Percentiles rank a stretch among this genome's conserved stretches.
These are phyloP conservation scores for Piezodorus guildinii DNA, from an alignment of 1,140 invertebrate species.

Conservation along the genomic window DNA sequence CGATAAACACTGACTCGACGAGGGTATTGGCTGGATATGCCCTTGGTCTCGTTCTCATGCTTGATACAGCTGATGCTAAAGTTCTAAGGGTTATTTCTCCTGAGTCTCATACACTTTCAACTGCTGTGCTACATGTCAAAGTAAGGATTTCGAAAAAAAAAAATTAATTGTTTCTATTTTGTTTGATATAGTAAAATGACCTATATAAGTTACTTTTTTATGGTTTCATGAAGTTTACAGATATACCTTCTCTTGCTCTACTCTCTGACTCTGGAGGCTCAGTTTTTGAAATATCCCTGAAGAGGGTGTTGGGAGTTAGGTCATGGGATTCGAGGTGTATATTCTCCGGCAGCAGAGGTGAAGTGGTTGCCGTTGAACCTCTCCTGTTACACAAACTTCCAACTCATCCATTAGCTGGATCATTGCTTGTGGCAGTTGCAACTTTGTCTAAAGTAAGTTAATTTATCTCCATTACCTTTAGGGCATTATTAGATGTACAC, in stretches of 20 bases:
- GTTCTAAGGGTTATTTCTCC: conserved; percentile 60
- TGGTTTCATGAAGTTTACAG: conserved; percentile 49
- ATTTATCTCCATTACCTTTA: no score
- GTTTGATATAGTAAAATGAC: no score
- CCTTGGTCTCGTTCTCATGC: conserved; percentile 72
- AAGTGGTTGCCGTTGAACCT: conserved; percentile 83
- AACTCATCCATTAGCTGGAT: conserved; percentile 57
- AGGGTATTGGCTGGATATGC: conserved; percentile 78
- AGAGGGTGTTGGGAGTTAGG: conserved; percentile 74
- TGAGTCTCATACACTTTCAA: conserved; percentile 25
- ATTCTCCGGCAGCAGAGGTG: conserved; percentile 87
- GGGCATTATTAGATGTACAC: no score
- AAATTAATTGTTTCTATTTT: no score
- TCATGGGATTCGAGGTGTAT: conserved; percentile 79
- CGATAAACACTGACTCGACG: conserved; percentile 74
- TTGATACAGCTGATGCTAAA: conserved; percentile 65
- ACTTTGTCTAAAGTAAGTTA: conserved; percentile 69
- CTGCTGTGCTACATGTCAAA: conserved; percentile 46
- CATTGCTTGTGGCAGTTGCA: conserved; percentile 79
- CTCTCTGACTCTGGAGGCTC: conserved; percentile 92
- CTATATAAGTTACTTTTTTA: neutral
- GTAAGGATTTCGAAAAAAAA: conserved; percentile 39
- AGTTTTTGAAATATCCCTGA: conserved; percentile 91
- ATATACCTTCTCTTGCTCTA: conserved; percentile 60
- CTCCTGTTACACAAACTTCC: conserved; percentile 56